Base-by-base conservation (phyloP, 2,113 vertebrate genomes). In the Boleophthalmus pectinirostris region DNA sequence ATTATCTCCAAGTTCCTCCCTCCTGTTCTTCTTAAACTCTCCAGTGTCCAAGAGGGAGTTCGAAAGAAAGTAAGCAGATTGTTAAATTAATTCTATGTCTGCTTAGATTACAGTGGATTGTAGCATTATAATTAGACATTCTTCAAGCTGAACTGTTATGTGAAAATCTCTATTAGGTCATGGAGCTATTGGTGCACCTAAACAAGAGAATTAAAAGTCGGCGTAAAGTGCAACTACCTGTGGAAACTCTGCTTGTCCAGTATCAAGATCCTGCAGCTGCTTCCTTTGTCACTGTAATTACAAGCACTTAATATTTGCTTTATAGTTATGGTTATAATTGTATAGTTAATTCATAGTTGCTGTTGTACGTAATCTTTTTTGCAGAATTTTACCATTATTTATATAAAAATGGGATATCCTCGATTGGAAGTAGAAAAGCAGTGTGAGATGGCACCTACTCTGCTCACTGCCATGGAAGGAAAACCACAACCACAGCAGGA, bases 301-400 rank as follows among this genome's bases (percentile, higher is more conserved):
- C 18, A 63, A 16, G 9, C 1, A 61, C 25, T 21, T 23, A 9
- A 18, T 20, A 47, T 13, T 47, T 47, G 20, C 60, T 35, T 25
- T 8, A 15, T 24, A 8, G 57, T 9, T 60, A 24, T 57, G 11
- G 56, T 54, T 5, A 29, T 60, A 16, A 60, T 29, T 29, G 2
- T 24, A 12, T 3, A 57, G 38, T 57, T 5, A 1, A 3, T 57
- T 60, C 12, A 23, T 29, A 14, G 23, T 15, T 60, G 12, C 5
- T 58, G 13, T 12, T 60, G 3, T 60, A 6, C 15, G 15, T 21
- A 33, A 3, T 77, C 0, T 56, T 53, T 63, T 63, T 77, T 24
- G 38, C 77, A 99, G 98, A 99, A 99, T 93, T 99, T 99, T 87
- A 99, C 98, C 70, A 99, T 99, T 87, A 99, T 99, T 90, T 99